A percentile compares a stretch with the other conserved stretches of the same genome.
Evolutionary conservation across 1,140 invertebrate genomes (phyloP).

Genomic region (Popillia japonica): DNA sequence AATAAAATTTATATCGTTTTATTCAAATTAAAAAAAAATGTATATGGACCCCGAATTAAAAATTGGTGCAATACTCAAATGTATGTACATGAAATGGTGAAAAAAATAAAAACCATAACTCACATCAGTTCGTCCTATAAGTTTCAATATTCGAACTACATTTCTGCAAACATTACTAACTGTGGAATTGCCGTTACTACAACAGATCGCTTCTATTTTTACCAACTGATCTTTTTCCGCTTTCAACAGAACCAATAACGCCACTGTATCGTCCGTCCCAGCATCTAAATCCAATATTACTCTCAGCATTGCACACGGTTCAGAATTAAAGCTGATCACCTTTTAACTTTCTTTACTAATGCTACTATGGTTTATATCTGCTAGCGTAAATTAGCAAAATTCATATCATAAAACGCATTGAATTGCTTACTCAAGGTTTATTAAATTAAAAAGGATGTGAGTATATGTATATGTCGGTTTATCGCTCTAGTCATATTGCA

Average conservation of each 20-base stretch:
- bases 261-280: not conserved
- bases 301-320: not conserved
- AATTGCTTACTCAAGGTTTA: not conserved
- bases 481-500: not conserved
- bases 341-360: too few relatives aligned
- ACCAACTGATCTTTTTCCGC: conserved; percentile 63
- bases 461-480: not conserved
- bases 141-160: conserved; percentile 66
- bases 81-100: too few relatives aligned
- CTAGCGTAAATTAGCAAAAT: not conserved
- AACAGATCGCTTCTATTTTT: conserved; percentile 71
- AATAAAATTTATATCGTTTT: too few relatives aligned
- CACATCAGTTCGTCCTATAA: conserved; percentile 63
- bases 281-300: conserved; percentile 1
- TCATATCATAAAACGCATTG: not conserved
- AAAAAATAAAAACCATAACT: conserved; percentile 52
- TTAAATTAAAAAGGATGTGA: not conserved
- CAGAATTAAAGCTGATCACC: not conserved
- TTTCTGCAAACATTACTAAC: conserved; percentile 69
- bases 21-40: too few relatives aligned
- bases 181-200: conserved; percentile 69
- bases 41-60: too few relatives aligned
- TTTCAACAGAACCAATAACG: conserved; percentile 67
- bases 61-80: too few relatives aligned
- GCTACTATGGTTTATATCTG: too few relatives aligned